Conservation (phyloP, 2,888 invertebrate species). For the Zhuqinia jingwanae region DNA sequence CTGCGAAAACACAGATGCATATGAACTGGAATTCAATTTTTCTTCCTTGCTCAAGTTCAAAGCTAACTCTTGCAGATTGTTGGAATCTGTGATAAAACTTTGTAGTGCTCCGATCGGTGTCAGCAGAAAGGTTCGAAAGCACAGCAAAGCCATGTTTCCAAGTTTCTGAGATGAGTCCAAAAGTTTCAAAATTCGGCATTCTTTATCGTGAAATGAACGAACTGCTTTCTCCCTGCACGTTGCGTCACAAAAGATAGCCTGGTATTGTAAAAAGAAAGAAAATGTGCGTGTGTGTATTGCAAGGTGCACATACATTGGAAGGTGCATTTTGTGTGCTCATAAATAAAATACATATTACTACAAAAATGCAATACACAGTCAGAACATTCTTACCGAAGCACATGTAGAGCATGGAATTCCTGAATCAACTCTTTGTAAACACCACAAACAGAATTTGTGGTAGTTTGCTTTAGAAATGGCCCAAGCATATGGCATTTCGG, state of each 20-base stretch:
- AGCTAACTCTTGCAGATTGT: not conserved
- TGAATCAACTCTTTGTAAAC: conserved; percentile 79
- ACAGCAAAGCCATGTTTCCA: conserved; percentile 79
- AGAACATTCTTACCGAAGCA: conserved; percentile 78
- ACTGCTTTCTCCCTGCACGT: conserved; percentile 80
- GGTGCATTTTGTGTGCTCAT: no score
- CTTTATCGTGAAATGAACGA: conserved; percentile 81
- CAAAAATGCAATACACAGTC: no score
- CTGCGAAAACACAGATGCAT: conserved; percentile 81
- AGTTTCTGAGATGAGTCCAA: conserved; percentile 76
- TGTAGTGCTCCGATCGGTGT: conserved; percentile 46
- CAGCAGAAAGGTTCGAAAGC: conserved; percentile 78
- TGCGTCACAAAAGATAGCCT: conserved; percentile 81
- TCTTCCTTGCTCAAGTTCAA: conserved; percentile 58
- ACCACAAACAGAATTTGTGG: conserved; percentile 81
- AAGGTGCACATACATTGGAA: no score
- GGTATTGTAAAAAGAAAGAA: not conserved
- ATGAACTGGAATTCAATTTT: conserved; percentile 78
- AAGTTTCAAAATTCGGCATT: conserved; percentile 80
- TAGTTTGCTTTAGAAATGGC: conserved; percentile 80
- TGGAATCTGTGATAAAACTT: conserved; percentile 34
- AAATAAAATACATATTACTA: no score
- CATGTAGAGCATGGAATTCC: conserved; percentile 80
- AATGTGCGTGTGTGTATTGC: not conserved
- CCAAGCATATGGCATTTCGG: conserved; percentile 81